Evolutionary conservation across 2,888 invertebrate species (phyloP).

Genomic region (Melinopterus prodromus): DNA sequence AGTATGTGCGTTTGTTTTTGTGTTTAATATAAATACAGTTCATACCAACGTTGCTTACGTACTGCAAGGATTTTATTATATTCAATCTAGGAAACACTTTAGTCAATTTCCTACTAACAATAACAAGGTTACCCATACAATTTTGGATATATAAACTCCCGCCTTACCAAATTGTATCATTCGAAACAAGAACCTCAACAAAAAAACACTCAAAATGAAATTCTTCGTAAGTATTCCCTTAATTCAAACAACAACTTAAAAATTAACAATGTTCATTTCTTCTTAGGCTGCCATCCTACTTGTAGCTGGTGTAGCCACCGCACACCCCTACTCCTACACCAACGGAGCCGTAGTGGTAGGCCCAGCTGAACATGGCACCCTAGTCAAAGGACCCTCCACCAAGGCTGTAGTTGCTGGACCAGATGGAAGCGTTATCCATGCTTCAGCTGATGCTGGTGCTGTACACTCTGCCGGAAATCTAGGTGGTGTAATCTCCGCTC

Average conservation of each 20-base stretch:
- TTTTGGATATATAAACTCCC: not conserved
- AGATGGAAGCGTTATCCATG: conserved; percentile 60
- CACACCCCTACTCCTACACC: conserved; percentile 51
- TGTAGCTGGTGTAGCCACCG: conserved; percentile 47
- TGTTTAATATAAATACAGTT: not conserved
- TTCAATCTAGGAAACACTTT: not conserved
- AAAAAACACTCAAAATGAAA: not conserved
- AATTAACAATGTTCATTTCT: not conserved
- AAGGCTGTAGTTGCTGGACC: conserved; percentile 50
- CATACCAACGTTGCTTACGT: too few relatives aligned
- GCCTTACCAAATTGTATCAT: not conserved
- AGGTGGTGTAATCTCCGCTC: conserved; percentile 24
- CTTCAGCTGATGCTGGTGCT: conserved; percentile 49
- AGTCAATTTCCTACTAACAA: not conserved
- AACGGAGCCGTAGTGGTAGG: conserved; percentile 40
- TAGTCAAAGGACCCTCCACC: conserved; percentile 51
- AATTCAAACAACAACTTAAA: not conserved
- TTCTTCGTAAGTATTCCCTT: not conserved
- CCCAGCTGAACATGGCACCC: conserved; percentile 53
- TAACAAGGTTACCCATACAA: not conserved
- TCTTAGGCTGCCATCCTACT: conserved; percentile 46
- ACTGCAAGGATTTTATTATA: not conserved
- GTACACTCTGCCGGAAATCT: conserved; percentile 19
- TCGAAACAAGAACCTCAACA: not conserved
- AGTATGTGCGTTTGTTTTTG: too few relatives aligned